These are phyloP conservation scores for Lycaena phlaeas DNA, from an alignment of 2,888 invertebrate species.

Conservation along the genomic window DNA sequence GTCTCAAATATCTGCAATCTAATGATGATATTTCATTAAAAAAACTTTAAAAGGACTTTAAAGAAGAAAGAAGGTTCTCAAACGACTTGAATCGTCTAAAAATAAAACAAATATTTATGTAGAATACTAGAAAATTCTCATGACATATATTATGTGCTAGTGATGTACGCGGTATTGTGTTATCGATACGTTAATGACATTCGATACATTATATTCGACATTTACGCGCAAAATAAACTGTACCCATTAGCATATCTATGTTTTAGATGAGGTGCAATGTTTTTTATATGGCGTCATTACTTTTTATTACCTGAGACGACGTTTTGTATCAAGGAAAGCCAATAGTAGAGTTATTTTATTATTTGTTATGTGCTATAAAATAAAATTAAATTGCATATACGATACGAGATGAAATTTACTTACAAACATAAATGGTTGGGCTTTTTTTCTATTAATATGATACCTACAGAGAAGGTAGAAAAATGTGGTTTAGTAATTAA, in stretches of 20 bases:
- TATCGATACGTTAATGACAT: conserved; percentile 5
- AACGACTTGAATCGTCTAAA: not conserved
- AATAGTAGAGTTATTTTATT: not conserved
- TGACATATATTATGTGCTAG: conserved; percentile 1
- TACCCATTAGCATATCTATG: conserved; percentile 2
- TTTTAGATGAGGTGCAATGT: conserved; percentile 7
- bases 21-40: no score
- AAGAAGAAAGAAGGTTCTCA: no score
- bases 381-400: no score
- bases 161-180: not conserved
- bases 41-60: no score
- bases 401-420: no score
- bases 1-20: no score
- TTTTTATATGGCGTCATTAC: conserved; percentile 6
- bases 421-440: no score
- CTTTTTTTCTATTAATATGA: no score
- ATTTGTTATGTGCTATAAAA: not conserved
- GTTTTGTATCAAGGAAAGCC: not conserved
- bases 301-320: not conserved
- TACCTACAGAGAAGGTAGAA: no score
- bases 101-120: not conserved
- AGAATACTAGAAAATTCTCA: conserved; percentile 1
- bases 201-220: conserved; percentile 1
- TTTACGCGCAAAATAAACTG: conserved; percentile 5
- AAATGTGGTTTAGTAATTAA: no score